A percentile compares a stretch with the other conserved stretches of the same genome.
Evolutionary conservation across 2,113 vertebrate genomes (phyloP).

Genomic region (Sorex araneus): DNA sequence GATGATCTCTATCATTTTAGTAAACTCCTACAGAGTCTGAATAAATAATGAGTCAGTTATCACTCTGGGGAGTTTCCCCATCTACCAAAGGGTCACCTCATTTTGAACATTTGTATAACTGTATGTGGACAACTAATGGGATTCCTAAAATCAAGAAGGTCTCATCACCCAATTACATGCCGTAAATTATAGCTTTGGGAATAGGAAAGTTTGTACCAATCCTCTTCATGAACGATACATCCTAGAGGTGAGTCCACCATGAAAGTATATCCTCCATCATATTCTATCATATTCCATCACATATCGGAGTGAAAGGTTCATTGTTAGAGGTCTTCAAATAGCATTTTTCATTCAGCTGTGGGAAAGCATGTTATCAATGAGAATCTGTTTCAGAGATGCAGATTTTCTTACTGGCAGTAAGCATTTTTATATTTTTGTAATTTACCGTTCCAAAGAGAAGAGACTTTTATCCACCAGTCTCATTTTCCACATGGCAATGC

Average conservation of each 20-base stretch:
- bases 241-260: not conserved
- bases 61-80: not conserved
- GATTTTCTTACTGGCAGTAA: not conserved
- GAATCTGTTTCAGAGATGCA: not conserved
- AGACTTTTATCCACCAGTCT: not conserved
- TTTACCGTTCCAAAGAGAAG: not conserved
- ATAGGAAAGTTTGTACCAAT: not conserved
- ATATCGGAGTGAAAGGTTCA: not conserved
- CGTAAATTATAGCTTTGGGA: not conserved
- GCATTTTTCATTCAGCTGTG: not conserved
- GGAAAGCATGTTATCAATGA: not conserved
- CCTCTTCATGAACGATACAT: not conserved
- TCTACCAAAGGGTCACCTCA: not conserved
- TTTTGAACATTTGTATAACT: not conserved
- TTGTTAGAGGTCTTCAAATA: not conserved
- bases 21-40: not conserved
- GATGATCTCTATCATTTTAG: not conserved
- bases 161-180: not conserved
- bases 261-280: no score
- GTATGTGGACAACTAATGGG: not conserved
- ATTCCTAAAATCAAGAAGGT: conserved; percentile 2
- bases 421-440: not conserved
- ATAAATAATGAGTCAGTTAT: conserved; percentile 1
- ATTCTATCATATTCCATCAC: no score
- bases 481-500: not conserved